Evolutionary conservation across 1,140 invertebrate species (phyloP).

Genomic region (Pseudomyrmex sp.): DNA sequence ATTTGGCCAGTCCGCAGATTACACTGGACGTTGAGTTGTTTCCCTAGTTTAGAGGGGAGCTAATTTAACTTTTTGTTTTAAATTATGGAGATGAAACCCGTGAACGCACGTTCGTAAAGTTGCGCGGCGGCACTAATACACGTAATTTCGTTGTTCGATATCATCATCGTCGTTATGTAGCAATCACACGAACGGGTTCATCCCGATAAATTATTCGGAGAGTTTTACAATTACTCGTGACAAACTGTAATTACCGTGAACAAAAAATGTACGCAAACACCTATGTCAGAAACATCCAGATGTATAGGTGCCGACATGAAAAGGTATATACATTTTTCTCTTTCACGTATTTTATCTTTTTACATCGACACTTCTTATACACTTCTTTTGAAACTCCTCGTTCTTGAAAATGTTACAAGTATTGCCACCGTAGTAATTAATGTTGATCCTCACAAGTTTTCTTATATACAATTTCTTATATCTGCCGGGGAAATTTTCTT

Average conservation of each 20-base stretch:
- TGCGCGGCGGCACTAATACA: background rate
- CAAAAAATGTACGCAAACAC: too few species aligned
- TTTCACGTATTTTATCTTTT: background rate
- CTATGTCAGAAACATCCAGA: background rate
- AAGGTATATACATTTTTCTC: background rate
- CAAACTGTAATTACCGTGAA: too few species aligned
- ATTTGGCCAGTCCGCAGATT: conserved; percentile 32
- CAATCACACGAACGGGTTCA: background rate
- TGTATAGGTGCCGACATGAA: background rate
- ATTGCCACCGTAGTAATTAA: conserved; percentile 19
- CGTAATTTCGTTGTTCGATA: conserved; percentile 24
- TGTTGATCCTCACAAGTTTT: background rate
- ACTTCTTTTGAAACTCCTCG: background rate
- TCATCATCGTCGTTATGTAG: background rate
- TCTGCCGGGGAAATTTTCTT: conserved; percentile 18
- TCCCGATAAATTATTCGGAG: conserved; percentile 13
- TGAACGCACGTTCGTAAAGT: background rate
- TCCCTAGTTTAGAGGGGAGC: background rate
- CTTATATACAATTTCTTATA: conserved; percentile 1
- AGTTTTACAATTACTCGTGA: too few species aligned
- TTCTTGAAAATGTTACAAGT: background rate
- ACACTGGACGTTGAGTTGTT: conserved; percentile 22
- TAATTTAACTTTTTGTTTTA: conserved; percentile 59
- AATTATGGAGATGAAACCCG: conserved; percentile 49
- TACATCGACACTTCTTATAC: background rate